These are phyloP conservation scores for Homarus gammarus DNA, from an alignment of 2,888 invertebrate species.

Conservation along the genomic window DNA sequence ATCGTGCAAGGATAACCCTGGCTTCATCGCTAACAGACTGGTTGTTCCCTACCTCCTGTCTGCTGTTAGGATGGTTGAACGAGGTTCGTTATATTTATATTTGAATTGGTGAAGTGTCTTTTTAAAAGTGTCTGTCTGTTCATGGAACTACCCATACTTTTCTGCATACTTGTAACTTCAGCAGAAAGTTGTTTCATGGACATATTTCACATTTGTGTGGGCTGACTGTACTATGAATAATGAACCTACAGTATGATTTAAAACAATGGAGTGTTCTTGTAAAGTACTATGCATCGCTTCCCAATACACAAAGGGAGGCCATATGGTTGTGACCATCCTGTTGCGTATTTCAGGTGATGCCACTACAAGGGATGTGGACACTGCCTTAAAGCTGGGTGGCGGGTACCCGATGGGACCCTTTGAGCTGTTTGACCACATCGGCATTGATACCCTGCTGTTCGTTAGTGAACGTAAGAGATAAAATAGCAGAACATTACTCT, in stretches of 20 bases:
- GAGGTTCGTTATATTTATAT: conserved; percentile 78
- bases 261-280: too few relatives aligned
- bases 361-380: conserved; percentile 88
- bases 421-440: conserved; percentile 90
- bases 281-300: too few relatives aligned
- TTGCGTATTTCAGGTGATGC: conserved; percentile 80
- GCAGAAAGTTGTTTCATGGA: conserved; percentile 41
- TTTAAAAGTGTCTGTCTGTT: too few relatives aligned
- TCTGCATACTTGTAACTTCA: too few relatives aligned
- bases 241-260: neutral
- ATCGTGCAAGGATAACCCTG: conserved; percentile 82
- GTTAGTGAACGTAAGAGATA: conserved; percentile 38
- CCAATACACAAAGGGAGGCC: neutral
- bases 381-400: conserved; percentile 93
- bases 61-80: conserved; percentile 82
- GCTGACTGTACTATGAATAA: neutral
- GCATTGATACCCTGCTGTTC: conserved; percentile 86
- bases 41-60: conserved; percentile 83
- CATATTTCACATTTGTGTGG: conserved; percentile 8
- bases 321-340: conserved; percentile 16
- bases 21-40: conserved; percentile 83
- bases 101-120: too few relatives aligned
- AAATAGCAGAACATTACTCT: too few relatives aligned
- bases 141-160: too few relatives aligned
- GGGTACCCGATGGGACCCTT: conserved; percentile 95